Evolutionary conservation across 2,113 vertebrate genomes (phyloP), one percentile per base, ranked within the genome.

Genomic region (Pionites leucogaster): DNA sequence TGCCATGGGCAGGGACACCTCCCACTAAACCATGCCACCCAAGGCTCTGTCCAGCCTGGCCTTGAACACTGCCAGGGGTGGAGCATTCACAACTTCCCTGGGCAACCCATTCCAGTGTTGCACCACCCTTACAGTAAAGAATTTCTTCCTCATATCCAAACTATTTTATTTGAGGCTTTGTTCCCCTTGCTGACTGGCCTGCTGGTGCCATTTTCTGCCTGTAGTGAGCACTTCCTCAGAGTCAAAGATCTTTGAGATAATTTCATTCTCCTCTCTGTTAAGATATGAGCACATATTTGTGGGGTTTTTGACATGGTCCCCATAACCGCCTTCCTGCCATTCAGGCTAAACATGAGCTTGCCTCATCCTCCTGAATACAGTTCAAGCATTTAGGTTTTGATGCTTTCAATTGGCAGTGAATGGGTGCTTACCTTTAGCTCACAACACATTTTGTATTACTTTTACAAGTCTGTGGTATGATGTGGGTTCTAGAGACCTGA

Each of bases 221-320:
- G 20, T 46, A 33, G 7, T 29, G 59, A 83, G 31, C 6, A 25
- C 18, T 31, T 41, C 10, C 12, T 44, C 55, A 29, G 29, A 93
- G 27, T 9, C 37, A 90, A 5, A 82, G 19, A 17, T 52, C 52
- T 79, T 39, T 57, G 39, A 85, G 29, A 18, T 52, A 6, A 14
- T 62, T 85, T 63, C 3, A 2, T 37, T 4, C 29, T 5, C n/a
- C 11, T 17, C 14, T 57, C 41, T 90, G 6, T 44, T 62, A 49
- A 37, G 35, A 44, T 22, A 10, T 31, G 5, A 86, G 25, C 13
- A 72, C 15, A 7, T n/a, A 57, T 35, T 65, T 6, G 1, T 47
- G 17, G 19, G 0, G 0, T 1, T 80, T 85, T 82, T 88, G 42
- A 22, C 41, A 62, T 6, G 3, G 16, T 39, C 2, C 10, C 14